Base-by-base conservation (phyloP, 2,888 invertebrate genomes). In the Nezara viridula region DNA sequence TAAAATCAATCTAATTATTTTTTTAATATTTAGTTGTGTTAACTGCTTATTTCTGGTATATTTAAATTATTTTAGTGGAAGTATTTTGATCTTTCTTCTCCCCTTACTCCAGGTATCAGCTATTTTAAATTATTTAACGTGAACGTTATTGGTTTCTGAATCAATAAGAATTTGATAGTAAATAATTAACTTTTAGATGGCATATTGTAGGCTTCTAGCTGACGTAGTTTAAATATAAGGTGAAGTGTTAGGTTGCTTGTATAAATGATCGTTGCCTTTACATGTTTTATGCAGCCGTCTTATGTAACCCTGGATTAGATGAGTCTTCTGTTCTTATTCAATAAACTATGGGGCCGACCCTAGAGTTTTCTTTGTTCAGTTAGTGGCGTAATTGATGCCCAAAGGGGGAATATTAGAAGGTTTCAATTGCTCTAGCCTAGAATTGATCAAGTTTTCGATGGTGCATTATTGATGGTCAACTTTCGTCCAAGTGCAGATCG, bases 311-410 rank as follows among this genome's bases (percentile, higher is more conserved):
- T 40, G 77, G 40, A 77, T 77, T 77, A 40, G 21, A 40, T 7
- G 40, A 21, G 24, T 40, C 77, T 77, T 21, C 12, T 24, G 44
- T 40, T 40, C 77, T 77, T 77, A 77, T 40, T 77, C 44, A 77
- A 77, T 77, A 77, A 77, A 77, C 77, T 40, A 77, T 77, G 24
- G 77, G 77, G 77, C 40, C 12, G 14, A 60, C 27, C 60, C n/a
- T 77, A 24, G 21, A 40, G 44, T 77, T 77, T 77, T 77, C 77
- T 77, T 77, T 77, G 40, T 24, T 77, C 77, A 21, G 77, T 77
- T 44, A 77, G 5, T 44, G 24, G 40, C 24, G 44, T 77, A 77
- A 77, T 77, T 77, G 40, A 37, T n/a, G 77, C 40, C 24, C 40
- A 9, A 21, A 77, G 73, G 73, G 32, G 14, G 73, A 16, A 37